Evolutionary conservation across 2,113 vertebrate genomes (phyloP).

Genomic region (Sardina pilchardus): DNA sequence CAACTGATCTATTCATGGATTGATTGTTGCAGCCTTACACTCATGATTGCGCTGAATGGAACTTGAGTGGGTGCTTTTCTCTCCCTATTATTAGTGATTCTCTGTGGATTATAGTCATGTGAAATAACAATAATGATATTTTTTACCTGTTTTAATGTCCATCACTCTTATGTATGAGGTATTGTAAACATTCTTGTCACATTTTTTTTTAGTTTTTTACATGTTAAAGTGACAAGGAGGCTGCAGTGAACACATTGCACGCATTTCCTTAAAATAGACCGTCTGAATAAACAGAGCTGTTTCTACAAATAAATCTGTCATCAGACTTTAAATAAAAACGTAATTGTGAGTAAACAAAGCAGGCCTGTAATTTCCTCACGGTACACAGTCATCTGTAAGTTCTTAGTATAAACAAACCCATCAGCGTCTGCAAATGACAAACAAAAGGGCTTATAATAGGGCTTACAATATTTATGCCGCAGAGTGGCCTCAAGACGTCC

Average conservation of each 20-base stretch:
- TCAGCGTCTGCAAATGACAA: background rate
- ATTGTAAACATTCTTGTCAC: too few species aligned
- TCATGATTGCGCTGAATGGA: too few species aligned
- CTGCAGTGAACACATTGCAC: background rate
- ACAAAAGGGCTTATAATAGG: background rate
- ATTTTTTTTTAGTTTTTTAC: background rate
- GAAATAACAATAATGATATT: too few species aligned
- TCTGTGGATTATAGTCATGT: too few species aligned
- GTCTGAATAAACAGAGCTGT: background rate
- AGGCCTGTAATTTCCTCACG: background rate
- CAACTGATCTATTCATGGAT: too few species aligned
- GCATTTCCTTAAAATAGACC: background rate
- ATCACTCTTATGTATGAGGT: background rate
- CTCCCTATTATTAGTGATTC: too few species aligned
- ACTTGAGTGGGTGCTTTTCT: too few species aligned
- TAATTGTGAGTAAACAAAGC: background rate
- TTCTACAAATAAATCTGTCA: background rate
- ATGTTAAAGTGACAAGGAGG: background rate
- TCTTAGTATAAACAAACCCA: background rate
- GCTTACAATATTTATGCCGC: background rate
- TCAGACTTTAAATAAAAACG: background rate
- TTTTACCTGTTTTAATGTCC: background rate
- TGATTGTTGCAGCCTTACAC: too few species aligned
- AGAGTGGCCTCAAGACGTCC: background rate
- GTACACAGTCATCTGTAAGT: background rate